Percentiles rank a stretch among this genome's conserved stretches.
Conservation (phyloP, 2,888 invertebrate genomes). For the Lithophane semibrunnea region DNA sequence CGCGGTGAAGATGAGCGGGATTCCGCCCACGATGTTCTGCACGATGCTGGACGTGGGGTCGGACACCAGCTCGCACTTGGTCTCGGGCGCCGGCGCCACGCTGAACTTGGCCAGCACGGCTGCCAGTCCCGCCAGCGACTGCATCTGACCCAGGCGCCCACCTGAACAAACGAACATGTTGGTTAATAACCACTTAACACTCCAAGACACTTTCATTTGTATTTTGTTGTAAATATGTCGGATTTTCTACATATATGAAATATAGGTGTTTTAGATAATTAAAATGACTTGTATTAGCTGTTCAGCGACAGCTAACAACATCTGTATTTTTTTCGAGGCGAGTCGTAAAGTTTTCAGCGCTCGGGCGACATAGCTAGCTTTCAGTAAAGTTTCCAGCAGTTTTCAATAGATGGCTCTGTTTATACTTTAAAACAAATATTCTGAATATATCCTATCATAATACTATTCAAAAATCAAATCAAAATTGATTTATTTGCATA, state of each 20-base stretch:
- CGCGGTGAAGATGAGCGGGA: constrained; percentile 72
- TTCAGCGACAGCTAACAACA: not conserved
- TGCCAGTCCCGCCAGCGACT: constrained; percentile 83
- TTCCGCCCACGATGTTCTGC: constrained; percentile 75
- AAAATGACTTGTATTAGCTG: not conserved
- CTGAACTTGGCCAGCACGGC: constrained; percentile 77
- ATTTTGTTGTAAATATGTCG: not conserved
- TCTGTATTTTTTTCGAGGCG: constrained; percentile 7
- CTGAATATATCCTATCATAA: not conserved
- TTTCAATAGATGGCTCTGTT: constrained; percentile 44
- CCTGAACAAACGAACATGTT: constrained; percentile 67
- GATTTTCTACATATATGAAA: too few relatives aligned
- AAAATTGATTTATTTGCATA: too few relatives aligned
- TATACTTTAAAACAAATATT: not conserved
- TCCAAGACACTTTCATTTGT: constrained; percentile 2
- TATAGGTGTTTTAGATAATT: not conserved
- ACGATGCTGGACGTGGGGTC: constrained; percentile 77
- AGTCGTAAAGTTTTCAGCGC: not conserved
- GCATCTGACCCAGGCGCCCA: constrained; percentile 82
- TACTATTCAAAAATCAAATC: too few relatives aligned
- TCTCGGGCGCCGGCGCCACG: constrained; percentile 76
- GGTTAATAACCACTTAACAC: not conserved
- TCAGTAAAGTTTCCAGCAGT: not conserved
- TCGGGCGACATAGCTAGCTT: not conserved
- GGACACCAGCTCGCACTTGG: constrained; percentile 66